These are phyloP conservation scores for Pithys albifrons DNA, from an alignment of 2,113 vertebrate species.

Conservation along the genomic window DNA sequence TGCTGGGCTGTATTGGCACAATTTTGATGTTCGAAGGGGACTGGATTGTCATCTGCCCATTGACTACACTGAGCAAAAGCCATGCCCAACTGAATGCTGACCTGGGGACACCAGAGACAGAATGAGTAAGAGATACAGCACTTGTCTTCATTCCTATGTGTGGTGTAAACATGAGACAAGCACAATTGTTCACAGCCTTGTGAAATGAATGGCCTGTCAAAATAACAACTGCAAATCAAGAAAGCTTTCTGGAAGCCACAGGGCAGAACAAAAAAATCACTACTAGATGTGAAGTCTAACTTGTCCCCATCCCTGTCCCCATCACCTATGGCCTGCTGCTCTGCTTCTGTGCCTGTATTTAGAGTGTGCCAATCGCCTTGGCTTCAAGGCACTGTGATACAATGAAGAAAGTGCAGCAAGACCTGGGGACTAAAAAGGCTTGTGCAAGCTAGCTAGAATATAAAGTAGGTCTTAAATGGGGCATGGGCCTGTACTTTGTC, in stretches of 20 bases:
- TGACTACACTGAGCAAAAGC: neutral
- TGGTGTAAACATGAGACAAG: neutral
- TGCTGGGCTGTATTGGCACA: neutral
- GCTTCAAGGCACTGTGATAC: accelerated
- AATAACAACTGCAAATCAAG: neutral
- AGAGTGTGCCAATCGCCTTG: neutral
- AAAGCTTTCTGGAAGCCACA: neutral
- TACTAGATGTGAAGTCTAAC: neutral
- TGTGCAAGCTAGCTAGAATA: slow-evolving; percentile 27
- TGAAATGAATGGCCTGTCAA: neutral
- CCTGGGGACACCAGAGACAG: neutral
- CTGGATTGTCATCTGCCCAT: neutral
- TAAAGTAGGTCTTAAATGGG: slow-evolving; percentile 55
- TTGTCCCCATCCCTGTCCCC: neutral
- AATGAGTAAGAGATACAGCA: neutral
- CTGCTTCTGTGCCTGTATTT: neutral
- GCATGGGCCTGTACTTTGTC: slow-evolving; percentile 29
- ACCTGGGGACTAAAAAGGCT: neutral
- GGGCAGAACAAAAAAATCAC: neutral
- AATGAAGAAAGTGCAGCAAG: slow-evolving; percentile 8
- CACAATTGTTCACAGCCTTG: neutral
- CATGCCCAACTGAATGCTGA: neutral
- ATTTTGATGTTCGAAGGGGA: neutral
- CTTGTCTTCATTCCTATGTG: neutral
- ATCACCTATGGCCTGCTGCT: neutral